Conservation (phyloP, 2,113 vertebrate species). For the Toxostoma redivivum region DNA sequence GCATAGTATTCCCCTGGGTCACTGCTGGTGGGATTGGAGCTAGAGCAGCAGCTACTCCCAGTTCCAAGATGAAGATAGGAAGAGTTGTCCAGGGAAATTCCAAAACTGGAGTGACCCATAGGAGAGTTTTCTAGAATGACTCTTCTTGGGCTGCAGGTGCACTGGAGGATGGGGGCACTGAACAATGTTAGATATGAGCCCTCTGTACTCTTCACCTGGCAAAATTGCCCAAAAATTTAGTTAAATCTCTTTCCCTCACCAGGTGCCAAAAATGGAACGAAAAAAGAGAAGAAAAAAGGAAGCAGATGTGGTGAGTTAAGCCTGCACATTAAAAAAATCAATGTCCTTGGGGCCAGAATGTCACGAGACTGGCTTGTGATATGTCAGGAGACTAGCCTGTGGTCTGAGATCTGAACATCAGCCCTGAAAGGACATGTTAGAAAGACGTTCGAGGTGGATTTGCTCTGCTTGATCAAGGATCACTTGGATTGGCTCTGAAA, state of each 20-base stretch:
- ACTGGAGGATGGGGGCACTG: neutral
- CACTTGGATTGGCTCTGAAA: neutral
- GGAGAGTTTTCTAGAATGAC: neutral
- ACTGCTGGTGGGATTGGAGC: neutral
- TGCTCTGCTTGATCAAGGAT: neutral
- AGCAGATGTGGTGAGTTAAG: conserved; percentile 85
- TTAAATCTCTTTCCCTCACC: neutral
- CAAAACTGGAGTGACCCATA: fast-evolving
- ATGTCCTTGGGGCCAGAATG: neutral
- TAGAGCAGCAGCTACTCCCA: neutral
- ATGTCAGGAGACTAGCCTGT: neutral
- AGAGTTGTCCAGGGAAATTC: neutral
- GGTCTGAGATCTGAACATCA: neutral
- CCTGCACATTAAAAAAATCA: neutral
- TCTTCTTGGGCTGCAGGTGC: neutral
- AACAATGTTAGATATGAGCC: neutral
- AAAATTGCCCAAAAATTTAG: neutral
- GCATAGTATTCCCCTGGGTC: neutral
- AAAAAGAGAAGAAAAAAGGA: conserved; percentile 99
- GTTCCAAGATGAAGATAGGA: neutral
- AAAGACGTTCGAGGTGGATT: neutral
- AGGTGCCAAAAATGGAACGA: conserved; percentile 87
- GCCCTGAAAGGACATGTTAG: neutral
- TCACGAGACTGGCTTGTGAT: neutral
- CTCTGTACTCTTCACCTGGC: neutral